phyloP scores from a whole-genome alignment of 2,888 invertebrate genomes.

The Drosophila pegasa region DNA sequence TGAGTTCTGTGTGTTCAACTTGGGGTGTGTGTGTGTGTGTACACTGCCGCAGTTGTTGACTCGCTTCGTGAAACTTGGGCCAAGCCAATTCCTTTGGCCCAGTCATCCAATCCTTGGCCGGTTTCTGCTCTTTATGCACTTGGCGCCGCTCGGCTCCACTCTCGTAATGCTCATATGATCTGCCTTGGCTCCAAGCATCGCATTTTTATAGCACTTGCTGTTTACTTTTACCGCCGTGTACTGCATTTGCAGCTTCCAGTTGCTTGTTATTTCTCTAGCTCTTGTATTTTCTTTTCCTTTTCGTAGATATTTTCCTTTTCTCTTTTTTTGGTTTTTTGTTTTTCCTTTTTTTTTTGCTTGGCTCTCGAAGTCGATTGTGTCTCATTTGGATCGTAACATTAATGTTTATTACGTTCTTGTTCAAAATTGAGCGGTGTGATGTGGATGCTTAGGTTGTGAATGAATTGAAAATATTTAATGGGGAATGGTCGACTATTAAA shows the following conservation, averaged over 20 bases:
- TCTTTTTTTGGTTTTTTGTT: conserved; percentile 15
- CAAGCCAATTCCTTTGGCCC: conserved; percentile 71
- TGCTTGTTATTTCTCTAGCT: conserved; percentile 51
- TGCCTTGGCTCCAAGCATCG: conserved; percentile 50
- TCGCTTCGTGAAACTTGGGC: conserved; percentile 61
- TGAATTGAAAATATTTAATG: not conserved
- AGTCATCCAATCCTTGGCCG: conserved; percentile 64
- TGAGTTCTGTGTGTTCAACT: conserved; percentile 31
- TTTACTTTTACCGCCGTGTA: conserved; percentile 53
- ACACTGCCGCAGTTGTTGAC: conserved; percentile 71
- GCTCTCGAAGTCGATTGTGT: conserved; percentile 45
- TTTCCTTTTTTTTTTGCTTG: not conserved
- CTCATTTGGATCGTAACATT: conserved; percentile 77
- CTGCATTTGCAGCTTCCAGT: conserved; percentile 50
- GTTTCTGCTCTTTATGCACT: conserved; percentile 68
- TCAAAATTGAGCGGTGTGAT: conserved; percentile 46
- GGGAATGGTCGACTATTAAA: not conserved
- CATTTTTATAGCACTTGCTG: conserved; percentile 73
- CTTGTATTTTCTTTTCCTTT: conserved; percentile 31
- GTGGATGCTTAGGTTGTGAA: not conserved
- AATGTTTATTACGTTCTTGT: conserved; percentile 61
- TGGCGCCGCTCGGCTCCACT: conserved; percentile 25
- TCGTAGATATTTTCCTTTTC: conserved; percentile 21
- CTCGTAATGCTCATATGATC: conserved; percentile 67
- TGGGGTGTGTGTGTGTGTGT: conserved; percentile 25